phyloP scores from a whole-genome alignment of 2,113 vertebrate species.

The Peromyscus californicus region DNA sequence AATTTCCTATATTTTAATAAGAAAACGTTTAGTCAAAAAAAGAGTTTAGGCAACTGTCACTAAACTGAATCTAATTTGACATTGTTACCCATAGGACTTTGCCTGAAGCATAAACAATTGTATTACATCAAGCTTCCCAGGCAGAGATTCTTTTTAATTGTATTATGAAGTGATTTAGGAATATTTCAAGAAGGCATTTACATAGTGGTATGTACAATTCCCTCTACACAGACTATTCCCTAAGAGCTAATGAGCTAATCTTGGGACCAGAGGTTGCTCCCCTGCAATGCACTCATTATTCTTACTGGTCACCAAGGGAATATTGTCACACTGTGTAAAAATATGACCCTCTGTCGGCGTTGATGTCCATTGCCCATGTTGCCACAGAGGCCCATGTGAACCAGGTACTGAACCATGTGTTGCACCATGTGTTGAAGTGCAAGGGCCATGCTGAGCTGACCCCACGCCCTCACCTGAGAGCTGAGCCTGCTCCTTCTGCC shows the following conservation, averaged over 20 bases:
- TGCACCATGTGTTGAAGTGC: neutral
- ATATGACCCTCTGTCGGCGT: neutral
- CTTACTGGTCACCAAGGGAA: neutral
- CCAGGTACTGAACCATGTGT: neutral
- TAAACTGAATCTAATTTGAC: conserved; percentile 21
- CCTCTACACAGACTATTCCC: neutral
- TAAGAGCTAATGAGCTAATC: neutral
- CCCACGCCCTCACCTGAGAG: too few relatives aligned
- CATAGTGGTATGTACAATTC: neutral
- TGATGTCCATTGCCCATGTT: neutral
- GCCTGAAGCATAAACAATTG: conserved; percentile 42
- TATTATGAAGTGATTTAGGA: neutral
- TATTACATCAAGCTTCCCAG: conserved; percentile 32
- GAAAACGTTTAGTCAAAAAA: neutral
- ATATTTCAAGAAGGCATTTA: conserved; percentile 20
- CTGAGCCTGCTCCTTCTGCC: too few relatives aligned
- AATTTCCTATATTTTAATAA: conserved; percentile 31
- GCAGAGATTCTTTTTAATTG: neutral
- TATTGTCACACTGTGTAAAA: neutral
- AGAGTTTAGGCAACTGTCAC: neutral
- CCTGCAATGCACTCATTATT: neutral
- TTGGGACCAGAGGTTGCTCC: neutral
- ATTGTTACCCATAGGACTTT: neutral
- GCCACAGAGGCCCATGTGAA: neutral
- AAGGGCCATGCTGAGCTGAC: too few relatives aligned